Evolutionary conservation across 2,113 vertebrate genomes (phyloP).

Genomic region (Atrichornis clamosus): DNA sequence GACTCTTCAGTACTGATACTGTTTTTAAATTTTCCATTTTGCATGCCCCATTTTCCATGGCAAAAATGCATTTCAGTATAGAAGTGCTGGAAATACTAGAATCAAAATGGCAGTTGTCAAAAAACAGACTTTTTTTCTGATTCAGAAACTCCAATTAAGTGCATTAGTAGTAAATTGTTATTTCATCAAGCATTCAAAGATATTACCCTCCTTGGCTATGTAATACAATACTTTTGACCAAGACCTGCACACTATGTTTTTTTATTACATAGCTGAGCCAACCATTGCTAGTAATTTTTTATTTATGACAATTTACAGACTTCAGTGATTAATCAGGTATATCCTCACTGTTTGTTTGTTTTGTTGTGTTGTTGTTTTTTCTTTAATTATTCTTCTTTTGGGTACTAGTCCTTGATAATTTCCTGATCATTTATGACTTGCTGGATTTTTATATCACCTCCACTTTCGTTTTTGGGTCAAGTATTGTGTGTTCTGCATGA

Average conservation of each 20-base stretch:
- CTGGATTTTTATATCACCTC: not conserved
- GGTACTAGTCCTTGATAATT: not conserved
- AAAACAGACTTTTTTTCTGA: not conserved
- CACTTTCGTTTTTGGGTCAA: accelerated
- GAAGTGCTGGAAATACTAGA: accelerated
- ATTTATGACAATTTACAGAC: not conserved
- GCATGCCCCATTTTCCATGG: not conserved
- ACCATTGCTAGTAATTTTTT: not conserved
- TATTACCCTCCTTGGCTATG: not conserved
- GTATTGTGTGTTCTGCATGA: not conserved
- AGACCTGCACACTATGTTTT: not conserved
- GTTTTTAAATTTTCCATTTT: not conserved
- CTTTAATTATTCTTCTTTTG: not conserved
- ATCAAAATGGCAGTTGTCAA: not conserved
- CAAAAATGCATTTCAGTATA: not conserved
- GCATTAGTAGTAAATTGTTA: not conserved
- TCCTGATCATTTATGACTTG: not conserved
- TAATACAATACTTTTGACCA: not conserved
- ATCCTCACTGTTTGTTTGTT: not conserved
- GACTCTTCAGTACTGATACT: not conserved
- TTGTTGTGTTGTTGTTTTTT: not conserved
- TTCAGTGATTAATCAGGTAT: not conserved
- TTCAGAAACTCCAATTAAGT: not conserved
- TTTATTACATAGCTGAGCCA: not conserved
- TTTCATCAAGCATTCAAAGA: not conserved